Evolutionary conservation across 2,888 invertebrate species (phyloP).

Genomic region (Tolmerus cingulatus): DNA sequence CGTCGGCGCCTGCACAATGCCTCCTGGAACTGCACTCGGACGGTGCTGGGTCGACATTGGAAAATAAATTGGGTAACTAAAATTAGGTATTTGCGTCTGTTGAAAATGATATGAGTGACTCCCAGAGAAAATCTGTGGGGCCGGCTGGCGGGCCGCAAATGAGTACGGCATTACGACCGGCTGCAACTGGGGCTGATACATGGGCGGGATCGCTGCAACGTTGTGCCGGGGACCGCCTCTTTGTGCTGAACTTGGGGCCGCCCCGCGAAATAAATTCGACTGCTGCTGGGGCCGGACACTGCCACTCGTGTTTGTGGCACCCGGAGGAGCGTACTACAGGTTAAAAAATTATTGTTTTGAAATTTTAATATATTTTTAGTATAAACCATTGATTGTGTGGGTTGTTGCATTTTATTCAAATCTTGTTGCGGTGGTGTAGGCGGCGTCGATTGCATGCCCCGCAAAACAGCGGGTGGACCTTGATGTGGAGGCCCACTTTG

Average conservation of each 20-base stretch:
- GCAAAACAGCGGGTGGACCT: constrained; percentile 56
- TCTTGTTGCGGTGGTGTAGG: constrained; percentile 56
- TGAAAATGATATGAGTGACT: constrained; percentile 56
- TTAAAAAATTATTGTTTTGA: neutral
- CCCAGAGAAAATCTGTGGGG: constrained; percentile 51
- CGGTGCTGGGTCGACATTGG: constrained; percentile 54
- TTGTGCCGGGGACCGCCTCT: constrained; percentile 49
- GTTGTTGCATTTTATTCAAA: constrained; percentile 60
- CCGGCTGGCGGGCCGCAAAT: constrained; percentile 55
- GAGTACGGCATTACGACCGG: constrained; percentile 55
- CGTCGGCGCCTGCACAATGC: neutral
- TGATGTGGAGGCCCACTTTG: constrained; percentile 56
- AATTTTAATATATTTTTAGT: no score
- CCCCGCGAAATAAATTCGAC: constrained; percentile 56
- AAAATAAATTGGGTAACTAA: constrained; percentile 4
- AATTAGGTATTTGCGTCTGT: constrained; percentile 44
- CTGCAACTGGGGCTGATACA: constrained; percentile 56
- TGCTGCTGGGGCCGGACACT: constrained; percentile 50
- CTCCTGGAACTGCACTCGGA: constrained; percentile 51
- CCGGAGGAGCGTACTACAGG: constrained; percentile 55
- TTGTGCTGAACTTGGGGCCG: constrained; percentile 54
- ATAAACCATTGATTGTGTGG: constrained; percentile 57
- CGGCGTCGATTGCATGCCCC: constrained; percentile 58
- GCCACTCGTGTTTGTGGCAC: constrained; percentile 55
- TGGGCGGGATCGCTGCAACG: constrained; percentile 49